Percentiles rank a stretch among this genome's conserved stretches.
These are phyloP conservation scores for Strix occidentalis DNA, from an alignment of 2,797 vertebrate species.

Conservation along the genomic window DNA sequence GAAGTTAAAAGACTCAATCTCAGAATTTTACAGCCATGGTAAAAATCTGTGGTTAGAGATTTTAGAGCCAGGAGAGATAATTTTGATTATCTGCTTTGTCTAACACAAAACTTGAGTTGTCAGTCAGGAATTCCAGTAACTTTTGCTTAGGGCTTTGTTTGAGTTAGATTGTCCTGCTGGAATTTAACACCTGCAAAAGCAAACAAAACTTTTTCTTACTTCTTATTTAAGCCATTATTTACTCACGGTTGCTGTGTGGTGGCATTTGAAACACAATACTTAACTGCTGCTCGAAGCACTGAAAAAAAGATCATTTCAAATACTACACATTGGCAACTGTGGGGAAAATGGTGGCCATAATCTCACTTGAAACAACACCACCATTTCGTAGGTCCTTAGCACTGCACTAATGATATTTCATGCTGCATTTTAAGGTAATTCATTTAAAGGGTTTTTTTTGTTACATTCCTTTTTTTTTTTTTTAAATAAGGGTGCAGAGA, in stretches of 20 bases:
- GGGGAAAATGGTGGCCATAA: neutral
- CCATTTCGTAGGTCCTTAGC: neutral
- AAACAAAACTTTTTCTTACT: slow-evolving; percentile 43
- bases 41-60: neutral
- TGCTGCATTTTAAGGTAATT: neutral
- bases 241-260: slow-evolving; percentile 3
- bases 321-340: neutral
- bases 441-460: neutral
- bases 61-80: slow-evolving; percentile 16
- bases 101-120: slow-evolving; percentile 38
- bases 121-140: slow-evolving; percentile 32
- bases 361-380: neutral
- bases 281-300: slow-evolving; percentile 32
- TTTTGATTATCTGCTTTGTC: slow-evolving; percentile 26
- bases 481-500: slow-evolving; percentile 32
- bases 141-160: slow-evolving; percentile 58
- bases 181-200: slow-evolving; percentile 58
- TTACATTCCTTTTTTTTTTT: neutral
- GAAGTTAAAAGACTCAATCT: neutral
- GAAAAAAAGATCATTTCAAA: neutral
- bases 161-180: slow-evolving; percentile 53
- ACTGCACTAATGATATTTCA: neutral
- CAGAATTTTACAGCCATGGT: neutral
- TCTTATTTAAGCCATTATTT: slow-evolving; percentile 55
- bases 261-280: slow-evolving; percentile 57